phyloP scores from a whole-genome alignment of 2,888 invertebrate genomes.

The Nasonovia ribisnigri region DNA sequence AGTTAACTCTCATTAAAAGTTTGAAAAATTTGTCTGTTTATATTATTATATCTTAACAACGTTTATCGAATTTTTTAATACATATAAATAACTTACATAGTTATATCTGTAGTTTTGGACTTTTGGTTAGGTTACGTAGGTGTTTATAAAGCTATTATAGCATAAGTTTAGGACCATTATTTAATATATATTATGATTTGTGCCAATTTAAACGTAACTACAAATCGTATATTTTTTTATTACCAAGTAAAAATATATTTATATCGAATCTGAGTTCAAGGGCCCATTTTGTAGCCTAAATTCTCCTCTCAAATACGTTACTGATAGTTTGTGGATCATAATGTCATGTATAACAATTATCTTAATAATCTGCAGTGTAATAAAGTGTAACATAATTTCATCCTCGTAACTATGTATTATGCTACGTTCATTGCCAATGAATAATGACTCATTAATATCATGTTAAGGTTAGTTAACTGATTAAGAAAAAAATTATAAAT shows the following conservation, averaged over 20 bases:
- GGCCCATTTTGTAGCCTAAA: neutral
- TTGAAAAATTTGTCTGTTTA: neutral
- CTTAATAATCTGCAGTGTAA: neutral
- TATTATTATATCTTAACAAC: neutral
- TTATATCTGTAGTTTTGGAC: neutral
- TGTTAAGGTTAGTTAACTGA: neutral
- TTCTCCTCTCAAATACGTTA: neutral
- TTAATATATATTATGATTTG: neutral
- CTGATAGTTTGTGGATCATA: neutral
- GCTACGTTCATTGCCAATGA: too few relatives aligned
- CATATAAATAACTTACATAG: neutral
- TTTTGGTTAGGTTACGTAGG: too few relatives aligned
- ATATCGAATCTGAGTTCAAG: neutral
- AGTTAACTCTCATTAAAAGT: neutral
- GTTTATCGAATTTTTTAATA: neutral
- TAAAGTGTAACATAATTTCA: neutral
- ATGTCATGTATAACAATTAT: too few relatives aligned
- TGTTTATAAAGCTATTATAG: neutral
- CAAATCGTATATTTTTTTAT: neutral
- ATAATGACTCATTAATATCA: neutral
- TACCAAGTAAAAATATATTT: neutral
- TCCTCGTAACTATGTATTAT: neutral
- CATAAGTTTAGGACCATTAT: neutral
- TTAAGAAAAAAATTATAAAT: neutral
- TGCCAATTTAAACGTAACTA: neutral